Evolutionary conservation across 2,888 invertebrate species (phyloP).

Genomic region (Eupithecia pulchellata): DNA sequence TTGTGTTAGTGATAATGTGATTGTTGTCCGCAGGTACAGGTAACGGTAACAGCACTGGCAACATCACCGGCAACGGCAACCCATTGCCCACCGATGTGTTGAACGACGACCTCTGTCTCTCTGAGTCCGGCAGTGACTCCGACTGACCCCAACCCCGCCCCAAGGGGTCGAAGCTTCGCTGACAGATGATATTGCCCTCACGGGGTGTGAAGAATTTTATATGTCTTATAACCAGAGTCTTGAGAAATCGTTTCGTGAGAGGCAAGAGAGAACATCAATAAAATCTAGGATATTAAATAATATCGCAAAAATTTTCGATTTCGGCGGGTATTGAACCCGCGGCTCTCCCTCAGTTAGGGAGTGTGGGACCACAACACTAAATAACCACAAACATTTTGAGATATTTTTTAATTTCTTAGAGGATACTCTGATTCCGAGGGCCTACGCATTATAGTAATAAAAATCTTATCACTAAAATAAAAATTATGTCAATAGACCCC

Average conservation of each 20-base stretch:
- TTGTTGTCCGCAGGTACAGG: slow-evolving; percentile 53
- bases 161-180: slow-evolving; percentile 26
- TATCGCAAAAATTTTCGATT: no score
- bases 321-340: no score
- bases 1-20: not conserved
- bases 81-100: slow-evolving; percentile 88
- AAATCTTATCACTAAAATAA: not conserved
- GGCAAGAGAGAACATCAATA: no score
- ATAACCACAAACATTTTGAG: no score
- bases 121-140: slow-evolving; percentile 93
- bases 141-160: slow-evolving; percentile 80
- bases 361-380: no score
- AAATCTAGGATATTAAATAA: no score
- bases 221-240: no score
- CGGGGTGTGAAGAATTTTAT: not conserved
- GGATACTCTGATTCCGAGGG: no score
- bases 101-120: slow-evolving; percentile 94
- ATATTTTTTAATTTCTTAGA: no score
- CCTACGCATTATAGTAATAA: no score
- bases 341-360: no score
- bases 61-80: slow-evolving; percentile 45
- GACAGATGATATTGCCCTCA: slow-evolving; percentile 8
- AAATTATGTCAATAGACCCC: not conserved
- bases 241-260: no score
- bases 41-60: slow-evolving; percentile 35